phyloP scores from a whole-genome alignment of 2,888 invertebrate species.

The Lottia gigantea region DNA sequence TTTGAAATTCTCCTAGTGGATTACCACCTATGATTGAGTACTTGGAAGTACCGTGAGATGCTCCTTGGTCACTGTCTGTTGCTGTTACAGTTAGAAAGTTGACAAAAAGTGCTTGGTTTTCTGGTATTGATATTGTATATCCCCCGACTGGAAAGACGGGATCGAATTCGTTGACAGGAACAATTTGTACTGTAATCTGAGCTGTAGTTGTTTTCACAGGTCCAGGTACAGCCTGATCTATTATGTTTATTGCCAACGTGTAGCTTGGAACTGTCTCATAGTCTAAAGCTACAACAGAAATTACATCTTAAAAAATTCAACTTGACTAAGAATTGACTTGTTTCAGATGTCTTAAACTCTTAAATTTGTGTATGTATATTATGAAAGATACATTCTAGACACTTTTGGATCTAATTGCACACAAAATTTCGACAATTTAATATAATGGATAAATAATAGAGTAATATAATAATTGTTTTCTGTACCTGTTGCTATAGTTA shows the following conservation, averaged over 20 bases:
- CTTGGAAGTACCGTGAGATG: slow-evolving; percentile 13
- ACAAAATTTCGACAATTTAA: too few species aligned
- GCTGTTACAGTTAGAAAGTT: slow-evolving; percentile 1
- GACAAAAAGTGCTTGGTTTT: slow-evolving; percentile 22
- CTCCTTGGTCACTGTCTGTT: slow-evolving; percentile 7
- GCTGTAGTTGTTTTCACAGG: slow-evolving; percentile 27
- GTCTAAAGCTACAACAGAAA: slow-evolving; percentile 30
- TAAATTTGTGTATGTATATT: too few species aligned
- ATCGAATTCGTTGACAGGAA: slow-evolving; percentile 42
- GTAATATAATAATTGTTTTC: neutral
- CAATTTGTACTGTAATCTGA: slow-evolving; percentile 30
- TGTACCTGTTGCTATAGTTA: slow-evolving; percentile 31
- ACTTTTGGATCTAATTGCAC: too few species aligned
- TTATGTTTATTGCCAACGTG: slow-evolving; percentile 30
- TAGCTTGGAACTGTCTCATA: slow-evolving; percentile 34
- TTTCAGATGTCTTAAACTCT: too few species aligned
- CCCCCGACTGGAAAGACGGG: slow-evolving; percentile 25
- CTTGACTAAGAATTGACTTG: too few species aligned
- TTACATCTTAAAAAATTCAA: slow-evolving; percentile 6
- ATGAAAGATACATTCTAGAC: too few species aligned
- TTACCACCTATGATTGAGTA: slow-evolving; percentile 14
- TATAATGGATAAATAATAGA: neutral
- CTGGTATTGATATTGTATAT: slow-evolving; percentile 30
- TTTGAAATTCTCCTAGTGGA: neutral
- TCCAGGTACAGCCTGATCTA: slow-evolving; percentile 72